Conservation (phyloP, 1,140 invertebrate genomes). For the Zaprionus vittiger region DNA sequence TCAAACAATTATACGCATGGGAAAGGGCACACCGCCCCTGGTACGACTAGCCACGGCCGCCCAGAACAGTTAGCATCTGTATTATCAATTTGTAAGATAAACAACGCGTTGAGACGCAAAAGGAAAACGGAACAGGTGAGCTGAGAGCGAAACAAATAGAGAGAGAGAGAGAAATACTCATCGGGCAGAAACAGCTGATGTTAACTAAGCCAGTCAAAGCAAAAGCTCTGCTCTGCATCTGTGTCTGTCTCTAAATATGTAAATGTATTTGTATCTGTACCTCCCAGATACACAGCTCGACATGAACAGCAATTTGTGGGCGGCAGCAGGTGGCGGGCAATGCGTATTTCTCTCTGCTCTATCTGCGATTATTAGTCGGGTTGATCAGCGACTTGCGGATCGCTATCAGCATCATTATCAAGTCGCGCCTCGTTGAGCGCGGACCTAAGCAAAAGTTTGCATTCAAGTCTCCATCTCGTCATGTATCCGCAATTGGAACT, state of each 20-base stretch:
- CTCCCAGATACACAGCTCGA: not conserved
- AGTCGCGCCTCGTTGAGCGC: constrained; percentile 47
- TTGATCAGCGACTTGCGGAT: constrained; percentile 49
- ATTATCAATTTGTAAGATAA: constrained; percentile 23
- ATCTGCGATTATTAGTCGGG: constrained; percentile 36
- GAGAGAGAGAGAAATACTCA: not conserved
- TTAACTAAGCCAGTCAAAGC: not conserved
- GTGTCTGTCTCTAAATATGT: too few relatives aligned
- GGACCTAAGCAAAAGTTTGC: constrained; percentile 17
- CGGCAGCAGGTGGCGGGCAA: constrained; percentile 7
- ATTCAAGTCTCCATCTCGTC: not conserved
- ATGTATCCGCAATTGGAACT: constrained; percentile 71
- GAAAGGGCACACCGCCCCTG: constrained; percentile 26
- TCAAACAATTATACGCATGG: constrained; percentile 32
- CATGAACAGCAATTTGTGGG: not conserved
- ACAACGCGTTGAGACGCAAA: not conserved
- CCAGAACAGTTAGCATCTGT: constrained; percentile 32
- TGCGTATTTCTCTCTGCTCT: not conserved
- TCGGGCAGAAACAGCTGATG: constrained; percentile 13
- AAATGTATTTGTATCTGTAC: constrained; percentile 7
- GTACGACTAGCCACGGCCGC: constrained; percentile 27
- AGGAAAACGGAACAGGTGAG: constrained; percentile 14
- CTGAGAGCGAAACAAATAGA: not conserved
- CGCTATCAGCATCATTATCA: constrained; percentile 50
- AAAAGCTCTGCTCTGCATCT: not conserved